These are phyloP conservation scores for Ganaspis brasiliensis DNA, from an alignment of 2,888 invertebrate species.

Conservation along the genomic window DNA sequence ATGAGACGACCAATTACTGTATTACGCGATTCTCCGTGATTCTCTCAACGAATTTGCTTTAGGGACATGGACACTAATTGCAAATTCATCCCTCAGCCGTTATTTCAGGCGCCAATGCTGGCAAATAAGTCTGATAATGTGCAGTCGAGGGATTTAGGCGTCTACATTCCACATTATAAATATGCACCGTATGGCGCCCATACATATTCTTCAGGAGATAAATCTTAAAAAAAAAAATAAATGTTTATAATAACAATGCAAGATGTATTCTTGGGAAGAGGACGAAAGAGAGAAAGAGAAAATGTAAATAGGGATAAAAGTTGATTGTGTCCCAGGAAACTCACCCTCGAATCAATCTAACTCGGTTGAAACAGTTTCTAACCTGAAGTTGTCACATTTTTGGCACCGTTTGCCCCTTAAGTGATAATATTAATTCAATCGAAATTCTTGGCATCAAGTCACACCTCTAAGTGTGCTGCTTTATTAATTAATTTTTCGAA, in stretches of 20 bases:
- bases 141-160: slow-evolving; percentile 65
- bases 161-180: slow-evolving; percentile 66
- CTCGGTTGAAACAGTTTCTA: neutral
- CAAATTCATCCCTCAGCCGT: slow-evolving; percentile 58
- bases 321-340: neutral
- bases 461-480: neutral
- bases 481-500: slow-evolving; percentile 13
- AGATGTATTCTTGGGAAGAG: neutral
- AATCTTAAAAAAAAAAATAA: slow-evolving; percentile 11
- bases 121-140: slow-evolving; percentile 61
- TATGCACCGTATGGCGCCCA: slow-evolving; percentile 53
- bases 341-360: slow-evolving; percentile 13
- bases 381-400: neutral
- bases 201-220: slow-evolving; percentile 3
- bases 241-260: slow-evolving; percentile 5
- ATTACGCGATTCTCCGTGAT: slow-evolving; percentile 32
- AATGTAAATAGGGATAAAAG: neutral
- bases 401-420: slow-evolving; percentile 16
- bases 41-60: slow-evolving; percentile 57
- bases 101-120: slow-evolving; percentile 62
- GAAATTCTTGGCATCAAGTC: slow-evolving; percentile 13
- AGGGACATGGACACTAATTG: slow-evolving; percentile 51
- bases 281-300: neutral
- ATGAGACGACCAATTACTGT: slow-evolving; percentile 40
- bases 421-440: slow-evolving; percentile 18